Evolutionary conservation across 1,140 invertebrate species (phyloP).

Genomic region (Lethrus apterus): DNA sequence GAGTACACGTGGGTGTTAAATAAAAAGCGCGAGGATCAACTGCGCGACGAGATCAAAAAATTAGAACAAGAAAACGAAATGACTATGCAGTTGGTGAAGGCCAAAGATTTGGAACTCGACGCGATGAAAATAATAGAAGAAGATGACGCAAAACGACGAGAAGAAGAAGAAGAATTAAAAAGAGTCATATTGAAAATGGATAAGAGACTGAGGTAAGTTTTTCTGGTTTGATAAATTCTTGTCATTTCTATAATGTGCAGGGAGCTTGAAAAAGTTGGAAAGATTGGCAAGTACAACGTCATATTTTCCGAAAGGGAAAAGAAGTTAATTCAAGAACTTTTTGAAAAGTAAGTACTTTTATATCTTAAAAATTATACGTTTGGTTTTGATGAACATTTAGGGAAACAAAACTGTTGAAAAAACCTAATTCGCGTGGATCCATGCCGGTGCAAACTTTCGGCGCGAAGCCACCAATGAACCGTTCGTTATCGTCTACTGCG

Average conservation of each 20-base stretch:
- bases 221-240: neutral
- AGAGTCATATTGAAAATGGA: neutral
- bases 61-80: neutral
- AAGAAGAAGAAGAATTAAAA: conserved; percentile 3
- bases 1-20: conserved; percentile 3
- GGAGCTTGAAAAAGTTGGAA: conserved; percentile 5
- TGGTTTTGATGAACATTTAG: no score
- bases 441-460: no score
- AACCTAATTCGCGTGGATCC: no score
- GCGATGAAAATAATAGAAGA: neutral
- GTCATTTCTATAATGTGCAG: neutral
- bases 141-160: neutral
- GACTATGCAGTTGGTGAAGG: neutral
- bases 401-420: no score
- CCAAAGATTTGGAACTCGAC: conserved; percentile 9
- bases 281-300: neutral
- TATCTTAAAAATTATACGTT: no score
- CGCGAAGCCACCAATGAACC: no score
- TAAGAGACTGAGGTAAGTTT: neutral
- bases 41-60: neutral
- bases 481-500: no score
- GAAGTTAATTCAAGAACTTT: neutral
- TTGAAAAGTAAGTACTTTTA: no score
- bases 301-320: neutral
- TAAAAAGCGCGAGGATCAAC: neutral